Evolutionary conservation across 2,113 vertebrate species (phyloP).

Genomic region (Trematocara zebra): DNA sequence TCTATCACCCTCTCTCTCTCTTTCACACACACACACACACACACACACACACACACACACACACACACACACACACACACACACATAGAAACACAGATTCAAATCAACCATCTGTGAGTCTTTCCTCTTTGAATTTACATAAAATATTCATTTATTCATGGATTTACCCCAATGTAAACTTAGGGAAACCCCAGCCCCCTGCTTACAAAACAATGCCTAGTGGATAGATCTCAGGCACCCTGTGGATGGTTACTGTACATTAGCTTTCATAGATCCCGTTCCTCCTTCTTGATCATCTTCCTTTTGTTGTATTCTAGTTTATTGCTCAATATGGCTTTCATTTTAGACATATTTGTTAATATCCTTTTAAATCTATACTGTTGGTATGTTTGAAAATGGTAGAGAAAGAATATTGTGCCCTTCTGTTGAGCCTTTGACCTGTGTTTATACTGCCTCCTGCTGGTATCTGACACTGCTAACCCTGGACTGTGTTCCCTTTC

Average conservation of each 20-base stretch:
- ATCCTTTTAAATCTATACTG: neutral
- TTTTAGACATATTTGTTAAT: neutral
- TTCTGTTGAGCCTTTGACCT: neutral
- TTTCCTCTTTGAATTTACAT: constrained; percentile 57
- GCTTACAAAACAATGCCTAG: constrained; percentile 41
- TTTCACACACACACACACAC: neutral
- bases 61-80: neutral
- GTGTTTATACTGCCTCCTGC: constrained; percentile 53
- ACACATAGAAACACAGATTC: neutral
- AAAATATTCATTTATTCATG: constrained; percentile 66
- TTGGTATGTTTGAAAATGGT: neutral
- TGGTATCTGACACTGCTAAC: neutral
- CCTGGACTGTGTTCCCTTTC: neutral
- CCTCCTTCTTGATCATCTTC: neutral
- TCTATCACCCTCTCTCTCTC: constrained; percentile 5
- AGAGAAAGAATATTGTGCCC: neutral
- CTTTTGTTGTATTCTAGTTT: neutral
- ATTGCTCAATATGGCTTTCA: neutral
- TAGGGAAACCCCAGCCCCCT: constrained; percentile 51
- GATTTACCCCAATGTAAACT: constrained; percentile 37
- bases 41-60: neutral
- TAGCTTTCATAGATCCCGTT: neutral
- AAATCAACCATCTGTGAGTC: constrained; percentile 62
- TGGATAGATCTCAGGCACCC: constrained; percentile 2
- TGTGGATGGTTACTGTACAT: neutral